phyloP scores from a whole-genome alignment of 1,140 invertebrate genomes.

The Drosophila ambigua region DNA sequence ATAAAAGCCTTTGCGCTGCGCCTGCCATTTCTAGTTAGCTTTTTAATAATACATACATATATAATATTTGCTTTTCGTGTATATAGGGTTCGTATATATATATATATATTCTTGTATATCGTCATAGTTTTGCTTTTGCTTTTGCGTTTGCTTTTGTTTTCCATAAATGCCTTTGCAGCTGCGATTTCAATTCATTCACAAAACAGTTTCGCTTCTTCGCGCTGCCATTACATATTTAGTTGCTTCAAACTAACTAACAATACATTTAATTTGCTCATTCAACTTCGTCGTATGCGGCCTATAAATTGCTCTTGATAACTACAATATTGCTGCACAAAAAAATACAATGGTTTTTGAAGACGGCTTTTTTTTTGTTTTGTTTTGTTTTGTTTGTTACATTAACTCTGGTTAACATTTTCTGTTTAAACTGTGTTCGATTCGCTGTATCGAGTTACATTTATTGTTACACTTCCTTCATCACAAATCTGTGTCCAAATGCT shows the following conservation, averaged over 20 bases:
- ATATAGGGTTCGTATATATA: constrained; percentile 33
- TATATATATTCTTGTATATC: constrained; percentile 49
- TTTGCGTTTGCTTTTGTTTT: constrained; percentile 31
- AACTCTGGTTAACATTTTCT: constrained; percentile 47
- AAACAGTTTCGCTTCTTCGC: constrained; percentile 40
- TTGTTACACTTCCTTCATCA: constrained; percentile 65
- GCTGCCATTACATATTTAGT: constrained; percentile 45
- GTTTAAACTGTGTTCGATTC: constrained; percentile 63
- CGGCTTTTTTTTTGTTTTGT: constrained; percentile 50
- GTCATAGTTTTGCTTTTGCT: constrained; percentile 34
- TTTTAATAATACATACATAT: constrained; percentile 49
- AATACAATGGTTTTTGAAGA: constrained; percentile 60
- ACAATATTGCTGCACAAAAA: constrained; percentile 23
- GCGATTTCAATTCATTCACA: constrained; percentile 60
- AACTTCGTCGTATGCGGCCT: constrained; percentile 58
- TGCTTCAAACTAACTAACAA: constrained; percentile 66
- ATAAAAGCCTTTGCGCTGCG: constrained; percentile 71
- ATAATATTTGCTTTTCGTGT: constrained; percentile 36
- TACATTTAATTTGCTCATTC: constrained; percentile 48
- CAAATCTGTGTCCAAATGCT: constrained; percentile 46
- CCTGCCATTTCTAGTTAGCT: constrained; percentile 64
- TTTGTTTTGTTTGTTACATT: constrained; percentile 50
- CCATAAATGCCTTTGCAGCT: constrained; percentile 75
- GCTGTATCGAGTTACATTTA: constrained; percentile 80
- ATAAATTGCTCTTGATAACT: constrained; percentile 39